A percentile compares a stretch with the other conserved stretches of the same genome.
These are phyloP conservation scores for Thrips palmi DNA, from an alignment of 1,140 invertebrate species.

Conservation along the genomic window DNA sequence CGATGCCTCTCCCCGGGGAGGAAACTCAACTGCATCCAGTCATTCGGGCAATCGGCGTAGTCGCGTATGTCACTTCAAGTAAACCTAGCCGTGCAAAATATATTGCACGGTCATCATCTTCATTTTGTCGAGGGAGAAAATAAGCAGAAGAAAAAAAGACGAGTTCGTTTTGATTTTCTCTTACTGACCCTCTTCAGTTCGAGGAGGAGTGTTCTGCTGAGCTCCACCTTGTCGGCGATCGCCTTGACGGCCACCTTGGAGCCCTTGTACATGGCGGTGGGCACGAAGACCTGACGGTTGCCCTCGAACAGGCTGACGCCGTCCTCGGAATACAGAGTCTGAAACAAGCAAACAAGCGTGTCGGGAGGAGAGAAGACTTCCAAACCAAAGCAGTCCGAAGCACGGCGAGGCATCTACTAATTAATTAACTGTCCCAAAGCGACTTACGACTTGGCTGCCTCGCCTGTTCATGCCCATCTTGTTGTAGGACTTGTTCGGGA, in stretches of 20 bases:
- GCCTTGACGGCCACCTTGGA: slow-evolving; percentile 77
- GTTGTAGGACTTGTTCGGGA: slow-evolving; percentile 19
- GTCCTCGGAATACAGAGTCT: slow-evolving; percentile 54
- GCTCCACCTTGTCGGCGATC: slow-evolving; percentile 56
- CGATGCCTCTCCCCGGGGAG: too few relatives aligned
- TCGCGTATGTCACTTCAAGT: too few relatives aligned
- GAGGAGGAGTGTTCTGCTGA: slow-evolving; percentile 66
- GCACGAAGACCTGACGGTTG: slow-evolving; percentile 66
- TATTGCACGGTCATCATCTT: too few relatives aligned
- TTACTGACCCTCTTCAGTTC: slow-evolving; percentile 65
- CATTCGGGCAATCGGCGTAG: too few relatives aligned
- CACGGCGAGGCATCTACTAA: background rate
- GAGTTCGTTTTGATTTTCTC: background rate
- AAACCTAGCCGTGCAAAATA: too few relatives aligned
- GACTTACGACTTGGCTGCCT: slow-evolving; percentile 40
- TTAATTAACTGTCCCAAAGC: background rate
- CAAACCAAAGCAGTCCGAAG: too few relatives aligned
- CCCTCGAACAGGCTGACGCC: slow-evolving; percentile 49
- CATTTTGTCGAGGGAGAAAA: too few relatives aligned
- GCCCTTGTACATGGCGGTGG: slow-evolving; percentile 69
- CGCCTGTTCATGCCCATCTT: slow-evolving; percentile 39
- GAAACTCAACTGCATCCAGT: too few relatives aligned
- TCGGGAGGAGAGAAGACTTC: slow-evolving; percentile 2
- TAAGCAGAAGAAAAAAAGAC: background rate
- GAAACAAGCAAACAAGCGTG: slow-evolving; percentile 20